phyloP scores from a whole-genome alignment of 2,797 vertebrate species.

The Sebastes steindachneri region DNA sequence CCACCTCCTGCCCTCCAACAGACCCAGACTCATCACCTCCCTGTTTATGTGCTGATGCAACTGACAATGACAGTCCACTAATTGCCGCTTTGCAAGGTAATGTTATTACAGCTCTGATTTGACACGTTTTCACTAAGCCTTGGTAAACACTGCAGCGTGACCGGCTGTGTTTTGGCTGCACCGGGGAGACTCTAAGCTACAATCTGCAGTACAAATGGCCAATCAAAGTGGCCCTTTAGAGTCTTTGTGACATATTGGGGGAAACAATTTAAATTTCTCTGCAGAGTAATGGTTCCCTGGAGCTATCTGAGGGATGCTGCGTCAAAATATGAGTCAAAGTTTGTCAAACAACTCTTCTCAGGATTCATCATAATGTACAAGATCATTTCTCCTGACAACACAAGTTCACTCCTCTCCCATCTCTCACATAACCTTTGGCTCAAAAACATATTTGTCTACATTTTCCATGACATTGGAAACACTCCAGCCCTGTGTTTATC shows the following conservation, averaged over 20 bases:
- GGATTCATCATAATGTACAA: slow-evolving; percentile 14
- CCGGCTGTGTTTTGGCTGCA: slow-evolving; percentile 33
- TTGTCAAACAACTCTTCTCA: slow-evolving; percentile 30
- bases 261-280: slow-evolving; percentile 42
- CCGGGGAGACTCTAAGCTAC: not conserved
- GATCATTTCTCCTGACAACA: slow-evolving; percentile 18
- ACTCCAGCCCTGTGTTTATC: slow-evolving; percentile 57
- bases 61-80: slow-evolving; percentile 37
- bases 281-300: slow-evolving; percentile 31
- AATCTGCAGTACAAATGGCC: slow-evolving; percentile 35
- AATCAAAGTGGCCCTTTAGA: slow-evolving; percentile 27
- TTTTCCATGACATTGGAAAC: slow-evolving; percentile 49
- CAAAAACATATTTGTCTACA: slow-evolving; percentile 35
- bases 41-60: slow-evolving; percentile 43
- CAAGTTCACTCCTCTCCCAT: slow-evolving; percentile 18
- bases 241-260: slow-evolving; percentile 40
- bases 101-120: slow-evolving; percentile 58
- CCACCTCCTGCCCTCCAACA: slow-evolving; percentile 10
- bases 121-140: slow-evolving; percentile 52
- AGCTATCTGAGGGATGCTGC: slow-evolving; percentile 11
- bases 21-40: slow-evolving; percentile 47
- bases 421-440: slow-evolving; percentile 39
- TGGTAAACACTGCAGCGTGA: slow-evolving; percentile 36
- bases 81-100: slow-evolving; percentile 33
- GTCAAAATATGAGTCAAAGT: slow-evolving; percentile 44